phyloP scores from a whole-genome alignment of 2,113 vertebrate genomes.

The Cyphomyrus plagiostoma region DNA sequence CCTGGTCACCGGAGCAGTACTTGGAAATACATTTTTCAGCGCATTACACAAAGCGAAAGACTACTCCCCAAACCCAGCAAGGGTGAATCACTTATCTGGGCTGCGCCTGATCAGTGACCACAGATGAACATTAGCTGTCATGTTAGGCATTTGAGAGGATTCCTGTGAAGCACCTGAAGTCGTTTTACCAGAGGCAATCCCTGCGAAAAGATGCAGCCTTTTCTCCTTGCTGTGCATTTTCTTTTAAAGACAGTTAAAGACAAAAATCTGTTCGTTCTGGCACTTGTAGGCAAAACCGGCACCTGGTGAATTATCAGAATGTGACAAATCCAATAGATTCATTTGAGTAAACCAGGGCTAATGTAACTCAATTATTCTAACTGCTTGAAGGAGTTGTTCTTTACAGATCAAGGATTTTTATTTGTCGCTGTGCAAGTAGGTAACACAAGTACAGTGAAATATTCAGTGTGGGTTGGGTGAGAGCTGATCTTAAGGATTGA shows the following conservation, averaged over 20 bases:
- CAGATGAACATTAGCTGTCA: neutral
- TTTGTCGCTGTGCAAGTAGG: neutral
- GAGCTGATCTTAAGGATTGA: neutral
- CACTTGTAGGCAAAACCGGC: neutral
- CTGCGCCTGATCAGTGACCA: neutral
- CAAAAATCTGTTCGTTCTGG: neutral
- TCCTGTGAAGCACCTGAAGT: neutral
- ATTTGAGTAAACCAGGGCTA: neutral
- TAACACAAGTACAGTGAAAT: neutral
- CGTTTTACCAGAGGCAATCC: neutral
- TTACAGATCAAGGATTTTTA: neutral
- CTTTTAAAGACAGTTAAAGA: neutral
- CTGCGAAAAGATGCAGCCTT: neutral
- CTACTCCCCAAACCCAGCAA: neutral
- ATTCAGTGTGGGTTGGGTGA: neutral
- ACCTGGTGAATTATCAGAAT: neutral
- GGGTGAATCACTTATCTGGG: neutral
- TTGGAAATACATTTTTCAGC: constrained; percentile 11
- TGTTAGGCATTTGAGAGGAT: neutral
- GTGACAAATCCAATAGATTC: neutral
- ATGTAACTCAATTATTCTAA: neutral
- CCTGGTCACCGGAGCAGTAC: neutral
- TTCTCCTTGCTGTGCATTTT: neutral
- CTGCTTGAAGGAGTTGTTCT: neutral
- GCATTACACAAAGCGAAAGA: neutral